Evolutionary conservation across 2,888 invertebrate species (phyloP).

Genomic region (Apotomis betuletana): DNA sequence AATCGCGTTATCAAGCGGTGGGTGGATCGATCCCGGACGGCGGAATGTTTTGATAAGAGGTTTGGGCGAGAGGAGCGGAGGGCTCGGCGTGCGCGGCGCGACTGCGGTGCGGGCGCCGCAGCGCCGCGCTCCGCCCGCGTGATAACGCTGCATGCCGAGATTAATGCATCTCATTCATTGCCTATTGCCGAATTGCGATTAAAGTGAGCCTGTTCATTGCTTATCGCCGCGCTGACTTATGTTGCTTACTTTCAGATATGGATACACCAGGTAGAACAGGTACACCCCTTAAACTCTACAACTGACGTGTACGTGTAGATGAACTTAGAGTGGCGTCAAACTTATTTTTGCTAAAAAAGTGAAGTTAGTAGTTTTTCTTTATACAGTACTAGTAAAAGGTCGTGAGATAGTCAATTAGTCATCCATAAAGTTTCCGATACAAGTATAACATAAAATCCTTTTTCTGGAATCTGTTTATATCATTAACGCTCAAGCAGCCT

Average conservation of each 20-base stretch:
- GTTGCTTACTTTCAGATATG: not conserved
- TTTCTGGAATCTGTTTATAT: no score
- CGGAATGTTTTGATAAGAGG: slow-evolving; percentile 70
- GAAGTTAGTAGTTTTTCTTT: no score
- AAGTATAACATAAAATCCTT: no score
- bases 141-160: slow-evolving; percentile 40
- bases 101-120: slow-evolving; percentile 55
- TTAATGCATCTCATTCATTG: slow-evolving; percentile 41
- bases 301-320: no score
- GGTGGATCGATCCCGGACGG: slow-evolving; percentile 77
- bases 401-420: no score
- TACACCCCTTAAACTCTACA: no score
- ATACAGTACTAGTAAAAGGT: no score
- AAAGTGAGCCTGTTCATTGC: not conserved
- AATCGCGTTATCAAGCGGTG: slow-evolving; percentile 65
- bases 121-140: slow-evolving; percentile 36
- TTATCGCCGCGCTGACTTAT: not conserved
- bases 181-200: slow-evolving; percentile 24
- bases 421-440: no score
- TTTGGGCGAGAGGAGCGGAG: slow-evolving; percentile 54
- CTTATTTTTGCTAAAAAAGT: no score
- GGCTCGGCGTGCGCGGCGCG: slow-evolving; percentile 72
- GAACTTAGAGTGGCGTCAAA: no score
- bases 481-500: no score
- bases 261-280: no score